A percentile compares a stretch with the other conserved stretches of the same genome.
These are phyloP conservation scores for Drosophila kepulauana DNA, from an alignment of 1,140 invertebrate species.

Conservation along the genomic window DNA sequence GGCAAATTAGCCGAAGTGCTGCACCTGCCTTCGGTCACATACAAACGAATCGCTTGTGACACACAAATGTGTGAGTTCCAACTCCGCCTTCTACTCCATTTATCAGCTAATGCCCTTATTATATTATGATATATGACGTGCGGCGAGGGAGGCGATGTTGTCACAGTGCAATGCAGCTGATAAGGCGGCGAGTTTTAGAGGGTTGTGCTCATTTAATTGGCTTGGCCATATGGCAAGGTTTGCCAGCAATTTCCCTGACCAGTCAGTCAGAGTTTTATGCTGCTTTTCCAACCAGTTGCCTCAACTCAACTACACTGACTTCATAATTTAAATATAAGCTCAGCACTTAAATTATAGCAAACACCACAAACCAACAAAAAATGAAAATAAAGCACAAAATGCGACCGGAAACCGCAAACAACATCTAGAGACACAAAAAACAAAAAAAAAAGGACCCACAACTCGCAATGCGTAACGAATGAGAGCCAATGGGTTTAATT, in stretches of 20 bases:
- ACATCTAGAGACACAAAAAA: slow-evolving; percentile 22
- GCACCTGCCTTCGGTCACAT: slow-evolving; percentile 67
- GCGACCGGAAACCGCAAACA: slow-evolving; percentile 63
- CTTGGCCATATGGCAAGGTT: slow-evolving; percentile 33
- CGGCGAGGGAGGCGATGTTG: slow-evolving; percentile 9
- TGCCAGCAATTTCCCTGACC: slow-evolving; percentile 20
- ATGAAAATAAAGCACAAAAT: slow-evolving; percentile 48
- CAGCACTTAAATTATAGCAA: slow-evolving; percentile 50
- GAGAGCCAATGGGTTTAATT: slow-evolving; percentile 62
- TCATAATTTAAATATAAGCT: slow-evolving; percentile 64
- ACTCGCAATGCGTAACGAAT: slow-evolving; percentile 60
- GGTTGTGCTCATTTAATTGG: slow-evolving; percentile 16
- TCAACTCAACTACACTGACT: slow-evolving; percentile 13
- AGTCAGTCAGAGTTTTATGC: not conserved
- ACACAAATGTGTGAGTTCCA: slow-evolving; percentile 16
- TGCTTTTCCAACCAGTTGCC: slow-evolving; percentile 48
- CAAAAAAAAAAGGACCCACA: slow-evolving; percentile 5
- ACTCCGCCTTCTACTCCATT: slow-evolving; percentile 14
- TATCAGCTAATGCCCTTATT: slow-evolving; percentile 45
- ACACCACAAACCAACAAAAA: slow-evolving; percentile 14
- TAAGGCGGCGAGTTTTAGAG: slow-evolving; percentile 1
- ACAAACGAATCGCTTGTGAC: slow-evolving; percentile 19
- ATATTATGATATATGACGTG: slow-evolving; percentile 42
- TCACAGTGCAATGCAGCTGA: slow-evolving; percentile 20
- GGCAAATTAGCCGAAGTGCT: slow-evolving; percentile 30